Evolutionary conservation across 2,888 invertebrate genomes (phyloP).

Genomic region (Ennomos fuscantarius): DNA sequence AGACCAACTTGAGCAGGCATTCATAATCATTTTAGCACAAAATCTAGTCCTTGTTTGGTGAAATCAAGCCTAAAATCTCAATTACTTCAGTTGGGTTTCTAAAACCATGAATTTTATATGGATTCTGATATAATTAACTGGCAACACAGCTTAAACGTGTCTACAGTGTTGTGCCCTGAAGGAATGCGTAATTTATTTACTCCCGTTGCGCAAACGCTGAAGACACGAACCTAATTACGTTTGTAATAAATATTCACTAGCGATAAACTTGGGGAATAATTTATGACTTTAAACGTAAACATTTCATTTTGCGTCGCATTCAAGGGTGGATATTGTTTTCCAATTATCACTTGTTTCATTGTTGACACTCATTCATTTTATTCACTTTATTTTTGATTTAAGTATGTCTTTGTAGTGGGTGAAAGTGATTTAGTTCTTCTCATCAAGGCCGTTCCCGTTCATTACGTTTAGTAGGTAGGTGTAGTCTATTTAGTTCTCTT

Average conservation of each 20-base stretch:
- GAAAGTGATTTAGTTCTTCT: no score
- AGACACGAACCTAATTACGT: conserved; percentile 75
- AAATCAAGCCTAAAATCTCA: no score
- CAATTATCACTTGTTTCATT: conserved; percentile 28
- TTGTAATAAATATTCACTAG: conserved; percentile 77
- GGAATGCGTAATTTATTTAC: conserved; percentile 69
- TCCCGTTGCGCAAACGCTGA: conserved; percentile 66
- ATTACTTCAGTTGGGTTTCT: no score
- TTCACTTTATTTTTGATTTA: background rate
- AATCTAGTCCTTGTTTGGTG: no score
- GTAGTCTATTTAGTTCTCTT: no score
- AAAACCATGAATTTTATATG: no score
- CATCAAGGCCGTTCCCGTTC: no score
- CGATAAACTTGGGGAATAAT: conserved; percentile 76
- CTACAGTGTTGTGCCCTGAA: conserved; percentile 48
- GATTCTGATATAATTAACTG: background rate
- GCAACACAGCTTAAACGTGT: conserved; percentile 44
- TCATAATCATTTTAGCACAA: no score
- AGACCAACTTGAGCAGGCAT: no score
- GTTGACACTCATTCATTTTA: conserved; percentile 10
- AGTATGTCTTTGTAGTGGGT: background rate
- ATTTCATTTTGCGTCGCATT: conserved; percentile 66
- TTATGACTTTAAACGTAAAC: conserved; percentile 73
- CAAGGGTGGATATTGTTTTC: conserved; percentile 46
- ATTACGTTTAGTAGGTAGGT: no score